Base-by-base conservation (phyloP, 1,140 invertebrate species). In the Trichoplusia ni region DNA sequence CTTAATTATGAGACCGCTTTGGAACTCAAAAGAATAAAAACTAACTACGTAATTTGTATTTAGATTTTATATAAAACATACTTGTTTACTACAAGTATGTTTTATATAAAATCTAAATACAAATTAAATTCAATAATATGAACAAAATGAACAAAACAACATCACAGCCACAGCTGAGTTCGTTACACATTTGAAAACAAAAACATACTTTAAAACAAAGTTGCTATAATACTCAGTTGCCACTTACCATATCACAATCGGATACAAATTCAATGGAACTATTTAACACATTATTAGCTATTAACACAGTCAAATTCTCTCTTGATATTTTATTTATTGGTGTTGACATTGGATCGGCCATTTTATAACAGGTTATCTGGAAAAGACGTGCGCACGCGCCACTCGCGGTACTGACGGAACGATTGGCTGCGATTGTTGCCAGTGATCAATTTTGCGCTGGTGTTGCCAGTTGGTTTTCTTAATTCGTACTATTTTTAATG, bases 261-360 rank as follows among this genome's bases (percentile, higher is more conserved):
- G 82, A 71, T 1, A 42, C 29, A 13, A 82, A 79, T 19, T 86
- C 83, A 35, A 77, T 16, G 2, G 83, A 81, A 18, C 71, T 69
- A 62, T 79, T 82, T 42, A 86, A 49, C 5, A 81, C 60, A 58
- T 86, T 86, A 63, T 86, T 83, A 8, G 69, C 69, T 49, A 86
- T 79, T 8, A 86, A 67, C 44, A 86, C 71, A 5, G 68, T 71
- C 38, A 86, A 60, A 33, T 79, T 80, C 1, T 83, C 79, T 29
- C 83, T 69, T 2, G 51, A 71, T 7, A 86, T 42, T 5, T 69
- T 82, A 23, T 86, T 86, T 9, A 81, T 56, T 18, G 83, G 81
- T 4, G 82, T 85, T 4, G 76, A 77, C 27, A 65, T 33, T 35
- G 38, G 35, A 11, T 64, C 40, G 6, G 69, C 65, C 63, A 54